Percentiles rank a stretch among this genome's conserved stretches.
Conservation (phyloP, 2,797 vertebrate species). For the Takifugu rubripes region DNA sequence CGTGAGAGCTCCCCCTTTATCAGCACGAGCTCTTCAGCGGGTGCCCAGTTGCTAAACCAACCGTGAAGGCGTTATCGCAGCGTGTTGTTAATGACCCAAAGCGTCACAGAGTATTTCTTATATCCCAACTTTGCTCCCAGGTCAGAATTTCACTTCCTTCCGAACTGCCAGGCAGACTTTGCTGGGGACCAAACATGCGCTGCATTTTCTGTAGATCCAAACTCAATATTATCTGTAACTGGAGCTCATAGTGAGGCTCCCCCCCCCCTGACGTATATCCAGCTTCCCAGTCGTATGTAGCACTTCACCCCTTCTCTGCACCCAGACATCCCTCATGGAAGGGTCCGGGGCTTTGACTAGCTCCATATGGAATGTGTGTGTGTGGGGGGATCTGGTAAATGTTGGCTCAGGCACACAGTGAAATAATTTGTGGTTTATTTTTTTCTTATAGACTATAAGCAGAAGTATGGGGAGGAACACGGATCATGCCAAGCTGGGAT, state of each 20-base stretch:
- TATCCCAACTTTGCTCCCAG: slow-evolving; percentile 39
- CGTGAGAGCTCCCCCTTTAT: slow-evolving; percentile 24
- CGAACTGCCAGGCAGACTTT: slow-evolving; percentile 46
- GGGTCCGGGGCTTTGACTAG: slow-evolving; percentile 71
- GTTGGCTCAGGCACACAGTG: slow-evolving; percentile 73
- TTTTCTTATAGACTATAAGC: slow-evolving; percentile 90
- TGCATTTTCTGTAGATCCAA: slow-evolving; percentile 66
- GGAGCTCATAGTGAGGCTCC: slow-evolving; percentile 43
- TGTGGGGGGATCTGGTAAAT: slow-evolving; percentile 75
- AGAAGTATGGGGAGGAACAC: slow-evolving; percentile 98
- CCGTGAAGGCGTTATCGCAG: slow-evolving; percentile 12
- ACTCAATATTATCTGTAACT: slow-evolving; percentile 75
- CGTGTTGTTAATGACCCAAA: no score
- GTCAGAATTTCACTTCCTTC: slow-evolving; percentile 62
- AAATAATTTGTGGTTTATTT: slow-evolving; percentile 77
- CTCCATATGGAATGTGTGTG: slow-evolving; percentile 80
- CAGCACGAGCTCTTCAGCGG: slow-evolving; percentile 12
- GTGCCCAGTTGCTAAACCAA: slow-evolving; percentile 16
- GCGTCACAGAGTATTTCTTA: slow-evolving; percentile 15
- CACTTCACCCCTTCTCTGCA: slow-evolving; percentile 53
- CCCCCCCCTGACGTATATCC: slow-evolving; percentile 32
- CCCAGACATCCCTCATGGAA: slow-evolving; percentile 68
- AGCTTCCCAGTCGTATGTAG: slow-evolving; percentile 56
- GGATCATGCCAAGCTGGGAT: slow-evolving; percentile 98
- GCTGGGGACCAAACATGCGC: slow-evolving; percentile 47